Evolutionary conservation across 2,888 invertebrate species (phyloP).

Genomic region (Acrocera orbiculus): DNA sequence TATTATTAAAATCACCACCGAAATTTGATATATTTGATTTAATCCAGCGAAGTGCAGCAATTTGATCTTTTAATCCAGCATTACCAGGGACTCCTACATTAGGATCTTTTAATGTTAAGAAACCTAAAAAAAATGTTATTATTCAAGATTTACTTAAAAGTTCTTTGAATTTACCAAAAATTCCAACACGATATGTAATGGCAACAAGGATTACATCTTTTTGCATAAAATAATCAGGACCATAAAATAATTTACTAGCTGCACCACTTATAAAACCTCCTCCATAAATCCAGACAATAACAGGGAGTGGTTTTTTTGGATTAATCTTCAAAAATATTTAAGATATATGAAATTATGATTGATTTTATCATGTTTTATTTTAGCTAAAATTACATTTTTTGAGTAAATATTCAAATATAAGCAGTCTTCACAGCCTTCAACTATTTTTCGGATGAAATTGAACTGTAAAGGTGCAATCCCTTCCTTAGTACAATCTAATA

Average conservation of each 20-base stretch:
- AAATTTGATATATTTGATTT: slow-evolving; percentile 33
- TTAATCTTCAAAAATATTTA: slow-evolving; percentile 11
- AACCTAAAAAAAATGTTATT: slow-evolving; percentile 23
- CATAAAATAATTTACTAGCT: slow-evolving; percentile 27
- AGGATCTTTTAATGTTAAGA: slow-evolving; percentile 32
- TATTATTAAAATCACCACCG: slow-evolving; percentile 35
- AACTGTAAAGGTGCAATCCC: slow-evolving; percentile 25
- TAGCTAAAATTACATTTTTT: slow-evolving; percentile 20
- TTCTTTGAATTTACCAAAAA: slow-evolving; percentile 24
- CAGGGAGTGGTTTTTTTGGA: slow-evolving; percentile 19
- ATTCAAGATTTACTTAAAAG: background rate
- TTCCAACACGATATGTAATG: slow-evolving; percentile 33
- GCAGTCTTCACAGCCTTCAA: slow-evolving; percentile 36
- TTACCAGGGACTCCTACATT: slow-evolving; percentile 35
- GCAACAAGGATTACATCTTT: slow-evolving; percentile 33
- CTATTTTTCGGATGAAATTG: slow-evolving; percentile 22
- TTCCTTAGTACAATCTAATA: slow-evolving; percentile 29
- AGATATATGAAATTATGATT: background rate
- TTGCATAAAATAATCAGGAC: slow-evolving; percentile 33
- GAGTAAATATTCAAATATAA: slow-evolving; percentile 34
- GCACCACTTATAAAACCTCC: slow-evolving; percentile 33
- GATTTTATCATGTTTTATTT: background rate
- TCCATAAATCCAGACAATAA: slow-evolving; percentile 36
- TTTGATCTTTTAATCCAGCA: slow-evolving; percentile 36
- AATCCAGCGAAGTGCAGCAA: slow-evolving; percentile 35